A percentile compares a stretch with the other conserved stretches of the same genome.
Conservation (phyloP, 2,888 invertebrate species). For the Papilio demoleus region DNA sequence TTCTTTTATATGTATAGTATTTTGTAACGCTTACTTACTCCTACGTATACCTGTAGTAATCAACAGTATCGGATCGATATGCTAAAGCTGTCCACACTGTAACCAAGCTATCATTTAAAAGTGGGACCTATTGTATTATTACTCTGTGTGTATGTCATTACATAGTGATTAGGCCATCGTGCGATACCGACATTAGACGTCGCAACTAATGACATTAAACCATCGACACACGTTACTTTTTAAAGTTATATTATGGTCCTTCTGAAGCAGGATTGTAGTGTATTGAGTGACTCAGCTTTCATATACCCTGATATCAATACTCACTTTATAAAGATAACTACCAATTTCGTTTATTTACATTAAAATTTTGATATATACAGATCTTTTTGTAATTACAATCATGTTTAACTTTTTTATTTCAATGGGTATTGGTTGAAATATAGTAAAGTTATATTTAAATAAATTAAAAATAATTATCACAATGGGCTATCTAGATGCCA, state of each 20-base stretch:
- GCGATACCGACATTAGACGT: not conserved
- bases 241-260: not conserved
- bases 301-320: too few species aligned
- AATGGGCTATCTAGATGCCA: too few species aligned
- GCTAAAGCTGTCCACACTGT: not conserved
- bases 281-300: not conserved
- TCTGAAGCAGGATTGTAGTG: not conserved
- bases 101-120: not conserved
- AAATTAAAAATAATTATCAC: too few species aligned
- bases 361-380: too few species aligned
- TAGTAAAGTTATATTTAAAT: too few species aligned
- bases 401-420: too few species aligned
- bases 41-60: not conserved
- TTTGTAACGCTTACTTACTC: too few species aligned
- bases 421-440: too few species aligned
- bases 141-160: not conserved
- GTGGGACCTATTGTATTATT: not conserved
- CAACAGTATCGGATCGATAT: not conserved
- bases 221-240: not conserved
- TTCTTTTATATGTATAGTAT: too few species aligned
- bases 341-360: too few species aligned
- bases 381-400: too few species aligned
- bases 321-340: too few species aligned
- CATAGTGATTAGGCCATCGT: not conserved
- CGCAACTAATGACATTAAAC: not conserved